Base-by-base conservation (phyloP, 53 echinoderm and acorn worm genomes). In the Mesocentrotus franciscanus region DNA sequence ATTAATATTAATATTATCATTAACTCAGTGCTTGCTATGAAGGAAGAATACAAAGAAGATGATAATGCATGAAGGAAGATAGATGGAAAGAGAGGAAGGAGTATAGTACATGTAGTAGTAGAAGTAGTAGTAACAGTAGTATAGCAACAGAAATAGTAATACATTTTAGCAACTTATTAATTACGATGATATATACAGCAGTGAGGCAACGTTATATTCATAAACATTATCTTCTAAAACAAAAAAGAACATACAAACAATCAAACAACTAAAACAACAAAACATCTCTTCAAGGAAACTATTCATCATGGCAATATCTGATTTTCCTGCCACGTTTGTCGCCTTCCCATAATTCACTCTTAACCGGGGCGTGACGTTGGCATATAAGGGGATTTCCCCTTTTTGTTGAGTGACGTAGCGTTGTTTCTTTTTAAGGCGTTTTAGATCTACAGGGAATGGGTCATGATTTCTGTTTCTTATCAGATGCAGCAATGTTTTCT, bases 331-430 rank as follows among this genome's bases (percentile, higher is more conserved):
- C 61, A 0, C 0, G 61, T 79, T 35, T 85, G 57, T 11, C 27
- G 27, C 87, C 58, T 56, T 58, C 87, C 87, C 56, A 58, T 56
- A 81, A 39, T 36, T 39, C 36, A 81, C 42, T 39, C 49, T 11
- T 30, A 32, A 74, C 74, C 42, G 42, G 59, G 87, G 27, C 58
- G 57, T 87, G 87, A 87, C 58, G 87, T 58, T 58, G 36, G 57
- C 59, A 87, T 57, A 49, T 22, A 42, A 87, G 87, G 87, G 87
- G 26, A 49, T 58, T 87, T 58, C 87, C 87, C 87, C 87, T n/a
- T 36, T 20, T 58, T 49, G 87, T 26, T 87, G 87, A 87, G 27
- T 87, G 87, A 87, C 87, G 87, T 87, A 57, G 18, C 35, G 36
- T 36, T 42, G 81, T 81, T 58, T 87, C 8, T 27, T 56, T 30